phyloP scores from a whole-genome alignment of 2,113 vertebrate genomes.

The Vidua macroura region DNA sequence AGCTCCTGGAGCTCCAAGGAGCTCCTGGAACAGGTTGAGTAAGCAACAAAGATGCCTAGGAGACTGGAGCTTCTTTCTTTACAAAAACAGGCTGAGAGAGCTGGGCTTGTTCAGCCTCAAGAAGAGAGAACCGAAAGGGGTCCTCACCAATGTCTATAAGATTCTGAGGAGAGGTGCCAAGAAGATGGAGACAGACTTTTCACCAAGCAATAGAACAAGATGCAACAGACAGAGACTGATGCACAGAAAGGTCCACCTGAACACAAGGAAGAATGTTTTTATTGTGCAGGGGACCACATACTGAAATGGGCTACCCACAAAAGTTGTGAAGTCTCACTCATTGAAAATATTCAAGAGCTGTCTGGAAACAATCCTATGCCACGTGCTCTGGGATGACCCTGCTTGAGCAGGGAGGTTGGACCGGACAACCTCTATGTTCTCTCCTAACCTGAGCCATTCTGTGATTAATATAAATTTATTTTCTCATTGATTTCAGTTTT shows the following conservation, averaged over 20 bases:
- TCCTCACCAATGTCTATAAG: not conserved
- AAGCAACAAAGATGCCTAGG: no score
- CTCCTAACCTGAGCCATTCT: not conserved
- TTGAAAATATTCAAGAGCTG: not conserved
- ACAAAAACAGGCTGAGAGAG: not conserved
- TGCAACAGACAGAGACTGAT: not conserved
- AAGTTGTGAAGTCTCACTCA: not conserved
- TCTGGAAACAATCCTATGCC: not conserved
- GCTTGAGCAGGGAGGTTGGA: not conserved
- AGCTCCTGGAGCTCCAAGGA: not conserved
- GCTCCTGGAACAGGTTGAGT: not conserved
- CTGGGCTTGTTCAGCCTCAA: not conserved
- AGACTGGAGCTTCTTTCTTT: not conserved
- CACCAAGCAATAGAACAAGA: not conserved
- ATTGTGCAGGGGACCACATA: not conserved
- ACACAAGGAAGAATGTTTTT: not conserved
- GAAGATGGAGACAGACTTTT: not conserved
- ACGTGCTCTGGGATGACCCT: not conserved
- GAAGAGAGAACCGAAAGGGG: accelerated
- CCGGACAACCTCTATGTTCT: not conserved
- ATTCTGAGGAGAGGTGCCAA: not conserved
- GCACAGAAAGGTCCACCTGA: not conserved
- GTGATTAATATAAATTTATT: not conserved
- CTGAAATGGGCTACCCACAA: not conserved
- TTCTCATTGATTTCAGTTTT: not conserved